Evolutionary conservation across 2,113 vertebrate species (phyloP), one percentile per base, ranked within the genome.

Genomic region (Pseudopipra pipra): DNA sequence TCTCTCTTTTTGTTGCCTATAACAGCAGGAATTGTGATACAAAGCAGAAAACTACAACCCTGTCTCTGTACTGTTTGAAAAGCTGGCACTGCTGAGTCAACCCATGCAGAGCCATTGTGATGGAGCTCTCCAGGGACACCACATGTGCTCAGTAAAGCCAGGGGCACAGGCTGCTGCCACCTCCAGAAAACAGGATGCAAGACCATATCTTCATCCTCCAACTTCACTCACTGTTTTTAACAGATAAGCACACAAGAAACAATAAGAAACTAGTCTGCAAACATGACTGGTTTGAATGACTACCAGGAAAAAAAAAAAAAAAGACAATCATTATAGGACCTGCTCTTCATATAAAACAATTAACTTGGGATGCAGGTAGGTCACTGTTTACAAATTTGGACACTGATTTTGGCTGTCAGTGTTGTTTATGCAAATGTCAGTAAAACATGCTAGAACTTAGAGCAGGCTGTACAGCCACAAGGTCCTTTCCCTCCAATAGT

Each of bases 31-130:
- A 13, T 18, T 89, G 56, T 0, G 5, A 72, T 23, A 35, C 11
- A 46, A 62, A 85, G 14, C 58, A 85, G 11, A 59, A 68, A 47
- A 91, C 73, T 4, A 15, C 14, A 63, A 5, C 12, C 33, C 23
- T 65, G 10, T 12, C 25, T 47, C 51, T 31, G 20, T 16, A 25
- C 5, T 47, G 37, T 39, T 37, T 47, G 43, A 71, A 85, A 46
- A 55, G 21, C n/a, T 23, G 30, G 43, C 72, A 75, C 9, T 44
- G 52, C 77, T n/a, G 44, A 78, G 70, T 19, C 49, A 74, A 6
- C 3, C 47, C 0, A 0, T 2, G 31, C 31, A 9, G 4, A 56
- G 68, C 14, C 27, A 12, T 1, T 0, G 2, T 2, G 0, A 43
- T 2, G 39, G 35, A 47, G 59, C n/a, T 78, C 61, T 35, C 39